Conservation (phyloP, 2,113 vertebrate species). For the Bungarus multicinctus region DNA sequence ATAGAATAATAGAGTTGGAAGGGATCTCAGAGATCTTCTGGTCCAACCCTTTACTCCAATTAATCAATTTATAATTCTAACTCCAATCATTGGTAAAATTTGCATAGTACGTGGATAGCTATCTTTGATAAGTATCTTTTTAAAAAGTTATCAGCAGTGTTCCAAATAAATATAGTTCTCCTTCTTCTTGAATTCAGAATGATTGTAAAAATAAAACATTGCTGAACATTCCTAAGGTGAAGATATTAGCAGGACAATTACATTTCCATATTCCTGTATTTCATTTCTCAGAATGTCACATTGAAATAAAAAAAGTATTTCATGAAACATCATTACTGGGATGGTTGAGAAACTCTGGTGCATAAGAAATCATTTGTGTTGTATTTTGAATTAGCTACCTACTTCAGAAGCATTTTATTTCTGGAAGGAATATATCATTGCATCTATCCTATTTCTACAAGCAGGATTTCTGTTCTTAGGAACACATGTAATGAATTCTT, state of each 20-base stretch:
- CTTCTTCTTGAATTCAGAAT: neutral
- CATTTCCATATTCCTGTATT: constrained; percentile 8
- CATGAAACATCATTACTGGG: constrained; percentile 6
- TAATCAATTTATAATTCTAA: neutral
- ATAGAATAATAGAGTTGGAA: neutral
- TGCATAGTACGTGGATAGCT: neutral
- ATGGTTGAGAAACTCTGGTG: neutral
- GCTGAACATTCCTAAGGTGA: neutral
- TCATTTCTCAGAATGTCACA: neutral
- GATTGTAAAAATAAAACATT: constrained; percentile 3
- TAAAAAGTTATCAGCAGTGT: neutral
- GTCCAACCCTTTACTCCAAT: neutral
- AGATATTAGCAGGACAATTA: neutral
- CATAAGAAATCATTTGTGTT: neutral
- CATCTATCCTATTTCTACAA: neutral
- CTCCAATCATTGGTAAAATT: neutral
- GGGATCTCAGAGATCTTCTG: neutral
- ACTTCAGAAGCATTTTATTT: neutral
- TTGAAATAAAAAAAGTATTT: constrained; percentile 8
- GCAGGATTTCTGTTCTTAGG: neutral
- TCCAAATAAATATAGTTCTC: neutral
- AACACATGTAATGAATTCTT: neutral
- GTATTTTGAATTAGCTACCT: neutral
- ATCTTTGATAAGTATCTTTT: neutral
- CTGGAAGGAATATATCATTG: neutral